Conservation (phyloP, 2,888 invertebrate genomes). For the Tetragonula carbonaria region DNA sequence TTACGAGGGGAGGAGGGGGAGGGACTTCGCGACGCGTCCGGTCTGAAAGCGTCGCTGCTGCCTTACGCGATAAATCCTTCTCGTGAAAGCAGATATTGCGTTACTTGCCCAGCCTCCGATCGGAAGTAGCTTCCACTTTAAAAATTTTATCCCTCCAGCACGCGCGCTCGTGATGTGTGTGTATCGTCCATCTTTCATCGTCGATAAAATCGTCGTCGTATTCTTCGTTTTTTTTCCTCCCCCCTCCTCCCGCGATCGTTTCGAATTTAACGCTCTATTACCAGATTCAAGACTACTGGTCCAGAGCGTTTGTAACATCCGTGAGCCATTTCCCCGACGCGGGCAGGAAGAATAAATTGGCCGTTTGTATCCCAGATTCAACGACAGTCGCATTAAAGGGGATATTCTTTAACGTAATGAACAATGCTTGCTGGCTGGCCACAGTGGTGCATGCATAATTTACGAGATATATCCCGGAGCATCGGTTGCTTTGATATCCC, state of each 20-base stretch:
- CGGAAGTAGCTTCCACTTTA: conserved; percentile 51
- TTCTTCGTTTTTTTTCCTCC: background rate
- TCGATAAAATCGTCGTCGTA: conserved; percentile 9
- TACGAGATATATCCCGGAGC: background rate
- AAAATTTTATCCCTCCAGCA: conserved; percentile 19
- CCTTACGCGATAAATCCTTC: conserved; percentile 66
- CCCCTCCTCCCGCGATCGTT: background rate
- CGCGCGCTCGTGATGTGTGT: background rate
- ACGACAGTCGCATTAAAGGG: too few species aligned
- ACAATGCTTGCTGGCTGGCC: background rate
- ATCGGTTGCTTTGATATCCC: background rate
- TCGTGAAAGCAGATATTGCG: conserved; percentile 61
- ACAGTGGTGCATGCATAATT: background rate
- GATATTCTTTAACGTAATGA: background rate
- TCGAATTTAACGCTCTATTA: conserved; percentile 27
- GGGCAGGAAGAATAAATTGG: background rate
- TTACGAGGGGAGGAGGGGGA: conserved; percentile 56
- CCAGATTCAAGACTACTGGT: too few species aligned
- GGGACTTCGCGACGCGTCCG: conserved; percentile 53
- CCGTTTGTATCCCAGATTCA: background rate
- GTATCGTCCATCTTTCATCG: background rate
- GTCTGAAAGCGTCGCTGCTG: conserved; percentile 66
- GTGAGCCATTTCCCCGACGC: background rate
- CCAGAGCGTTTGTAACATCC: background rate
- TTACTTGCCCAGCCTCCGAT: conserved; percentile 42